Conservation (phyloP, 2,113 vertebrate species). For the Himantopus leucocephalus region DNA sequence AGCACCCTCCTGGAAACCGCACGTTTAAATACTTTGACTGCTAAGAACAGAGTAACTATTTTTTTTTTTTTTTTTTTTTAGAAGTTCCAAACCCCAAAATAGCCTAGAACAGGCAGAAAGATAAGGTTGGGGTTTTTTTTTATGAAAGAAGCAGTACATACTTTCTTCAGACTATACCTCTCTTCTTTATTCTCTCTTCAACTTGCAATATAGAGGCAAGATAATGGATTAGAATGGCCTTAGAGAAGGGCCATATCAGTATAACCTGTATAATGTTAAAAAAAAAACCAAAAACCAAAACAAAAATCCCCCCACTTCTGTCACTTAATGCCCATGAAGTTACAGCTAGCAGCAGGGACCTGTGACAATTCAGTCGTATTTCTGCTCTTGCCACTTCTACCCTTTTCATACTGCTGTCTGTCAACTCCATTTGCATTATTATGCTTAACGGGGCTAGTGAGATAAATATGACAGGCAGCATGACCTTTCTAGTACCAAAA, state of each 20-base stretch:
- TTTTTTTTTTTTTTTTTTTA: background rate
- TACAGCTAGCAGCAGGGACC: background rate
- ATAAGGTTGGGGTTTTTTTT: background rate
- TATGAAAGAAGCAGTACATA: background rate
- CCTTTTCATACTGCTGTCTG: conserved; percentile 47
- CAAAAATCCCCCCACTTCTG: background rate
- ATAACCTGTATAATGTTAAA: background rate
- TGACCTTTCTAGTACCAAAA: conserved; percentile 54
- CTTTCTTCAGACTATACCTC: background rate
- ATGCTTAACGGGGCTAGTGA: conserved; percentile 25
- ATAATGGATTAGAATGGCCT: background rate
- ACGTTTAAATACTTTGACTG: background rate
- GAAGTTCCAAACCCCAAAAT: background rate
- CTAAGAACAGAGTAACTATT: background rate
- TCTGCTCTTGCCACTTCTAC: conserved; percentile 28
- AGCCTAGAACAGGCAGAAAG: background rate
- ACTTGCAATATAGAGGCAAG: background rate
- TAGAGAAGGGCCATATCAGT: background rate
- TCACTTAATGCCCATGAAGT: background rate
- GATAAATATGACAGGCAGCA: conserved; percentile 44
- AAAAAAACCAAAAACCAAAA: background rate
- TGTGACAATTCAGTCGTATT: conserved; percentile 6
- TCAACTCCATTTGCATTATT: conserved; percentile 37
- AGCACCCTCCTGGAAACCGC: background rate
- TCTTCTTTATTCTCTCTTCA: background rate